Evolutionary conservation across 2,888 invertebrate species (phyloP).

Genomic region (Sabatieria punctata): DNA sequence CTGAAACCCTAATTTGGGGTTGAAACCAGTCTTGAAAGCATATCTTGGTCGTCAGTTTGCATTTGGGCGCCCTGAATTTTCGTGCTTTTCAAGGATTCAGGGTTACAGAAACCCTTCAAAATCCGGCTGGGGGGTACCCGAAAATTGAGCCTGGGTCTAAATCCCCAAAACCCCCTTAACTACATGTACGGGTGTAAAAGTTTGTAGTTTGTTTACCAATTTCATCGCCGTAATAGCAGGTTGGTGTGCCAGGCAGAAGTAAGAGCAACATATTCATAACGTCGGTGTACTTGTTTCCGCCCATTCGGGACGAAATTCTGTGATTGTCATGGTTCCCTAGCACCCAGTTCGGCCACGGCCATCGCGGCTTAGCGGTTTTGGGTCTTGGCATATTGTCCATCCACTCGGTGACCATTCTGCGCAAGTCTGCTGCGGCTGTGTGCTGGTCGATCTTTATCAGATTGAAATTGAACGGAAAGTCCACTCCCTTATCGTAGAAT

Average conservation of each 20-base stretch:
- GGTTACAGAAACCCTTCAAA: too few species aligned
- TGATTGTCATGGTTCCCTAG: slow-evolving; percentile 21
- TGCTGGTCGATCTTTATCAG: neutral
- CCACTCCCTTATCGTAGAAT: slow-evolving; percentile 13
- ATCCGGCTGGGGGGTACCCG: too few species aligned
- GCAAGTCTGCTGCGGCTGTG: neutral
- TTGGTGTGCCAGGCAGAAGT: slow-evolving; percentile 30
- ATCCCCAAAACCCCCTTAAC: too few species aligned
- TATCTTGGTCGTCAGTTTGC: too few species aligned
- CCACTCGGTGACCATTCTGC: slow-evolving; percentile 3
- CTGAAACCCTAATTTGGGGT: too few species aligned
- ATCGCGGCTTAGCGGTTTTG: too few species aligned
- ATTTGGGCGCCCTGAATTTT: too few species aligned
- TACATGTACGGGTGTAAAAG: too few species aligned
- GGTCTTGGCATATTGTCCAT: slow-evolving; percentile 4
- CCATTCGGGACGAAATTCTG: slow-evolving; percentile 15
- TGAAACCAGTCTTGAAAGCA: too few species aligned
- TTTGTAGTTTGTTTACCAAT: slow-evolving; percentile 17
- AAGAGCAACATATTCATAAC: slow-evolving; percentile 29
- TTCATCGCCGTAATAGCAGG: slow-evolving; percentile 34
- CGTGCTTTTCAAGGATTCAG: too few species aligned
- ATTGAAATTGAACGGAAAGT: slow-evolving; percentile 11
- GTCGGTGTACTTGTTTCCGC: slow-evolving; percentile 16
- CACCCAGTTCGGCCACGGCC: slow-evolving; percentile 13
- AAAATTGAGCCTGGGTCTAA: too few species aligned